A percentile compares a stretch with the other conserved stretches of the same genome.
Conservation (phyloP, 2,888 invertebrate species). For the Scaptomyza tumidula region DNA sequence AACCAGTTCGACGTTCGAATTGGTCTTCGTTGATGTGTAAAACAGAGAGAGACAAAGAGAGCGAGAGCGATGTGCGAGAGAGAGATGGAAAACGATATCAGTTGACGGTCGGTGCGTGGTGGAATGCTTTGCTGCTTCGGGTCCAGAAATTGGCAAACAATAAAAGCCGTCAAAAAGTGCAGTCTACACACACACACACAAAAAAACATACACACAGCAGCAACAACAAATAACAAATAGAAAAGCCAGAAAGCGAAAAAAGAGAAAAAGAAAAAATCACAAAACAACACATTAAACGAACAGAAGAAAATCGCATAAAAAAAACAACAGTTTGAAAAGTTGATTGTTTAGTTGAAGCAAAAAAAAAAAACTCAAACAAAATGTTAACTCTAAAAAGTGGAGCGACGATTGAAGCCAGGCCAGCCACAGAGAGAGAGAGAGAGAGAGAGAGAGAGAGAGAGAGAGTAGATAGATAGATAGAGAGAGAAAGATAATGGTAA, state of each 20-base stretch:
- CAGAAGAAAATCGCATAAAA: conserved; percentile 38
- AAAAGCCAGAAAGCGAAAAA: conserved; percentile 50
- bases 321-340: conserved; percentile 76
- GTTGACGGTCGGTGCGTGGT: conserved; percentile 74
- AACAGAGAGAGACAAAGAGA: conserved; percentile 16
- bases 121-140: conserved; percentile 73
- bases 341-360: conserved; percentile 81
- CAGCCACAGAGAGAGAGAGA: background rate
- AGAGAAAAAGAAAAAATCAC: conserved; percentile 12
- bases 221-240: conserved; percentile 46
- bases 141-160: conserved; percentile 79
- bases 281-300: conserved; percentile 38
- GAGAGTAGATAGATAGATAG: background rate
- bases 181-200: conserved; percentile 42
- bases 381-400: conserved; percentile 71
- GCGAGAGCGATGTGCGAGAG: conserved; percentile 6
- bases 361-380: conserved; percentile 46
- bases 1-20: conserved; percentile 70
- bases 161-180: conserved; percentile 81
- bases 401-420: conserved; percentile 67
- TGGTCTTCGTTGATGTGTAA: conserved; percentile 25
- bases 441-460: background rate
- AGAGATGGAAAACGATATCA: conserved; percentile 44
- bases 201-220: background rate
- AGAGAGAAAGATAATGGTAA: conserved; percentile 14